Base-by-base conservation (phyloP, 2,113 vertebrate genomes). In the Nicator chloris region DNA sequence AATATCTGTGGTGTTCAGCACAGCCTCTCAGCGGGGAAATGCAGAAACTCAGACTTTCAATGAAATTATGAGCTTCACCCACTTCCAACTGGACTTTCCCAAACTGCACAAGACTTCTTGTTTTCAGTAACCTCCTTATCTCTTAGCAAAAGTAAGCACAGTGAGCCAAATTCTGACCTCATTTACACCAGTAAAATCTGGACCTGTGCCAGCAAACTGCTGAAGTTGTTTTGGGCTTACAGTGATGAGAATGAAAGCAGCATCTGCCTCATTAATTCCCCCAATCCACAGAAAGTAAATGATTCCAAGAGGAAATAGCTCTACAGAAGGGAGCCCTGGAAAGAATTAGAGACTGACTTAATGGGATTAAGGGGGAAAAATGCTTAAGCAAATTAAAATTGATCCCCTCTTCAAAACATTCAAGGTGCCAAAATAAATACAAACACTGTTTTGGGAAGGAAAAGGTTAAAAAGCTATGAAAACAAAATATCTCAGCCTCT, bases 391-490 rank as follows among this genome's bases (percentile, higher is more conserved):
- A 92, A 83, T 96, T 87, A 73, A 94, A 88, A 94, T 96, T 94
- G 94, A 95, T 86, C 72, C 86, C 72, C 21, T 96, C 83, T 92
- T 96, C 87, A 28, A 71, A 92, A 56, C 49, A 45, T 13, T 44
- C 28, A 86, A 92, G 65, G 69, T 90, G 95, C 96, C 96, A 97
- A 97, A 91, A 94, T 92, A 98, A 98, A 97, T 85, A 94, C 4
- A 35, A 95, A 89, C 92, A 90, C 73, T 96, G 76, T 90, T 97
- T 95, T 93, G 95, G 97, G 75, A 97, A 97, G 89, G 95, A 98
- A 97, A 95, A 97, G 88, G 98, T 98, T 98, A 98, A 98, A 94
- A 96, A 96, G 94, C 93, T 95, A 96, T 42, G 84, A 94, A 98
- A 97, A 95, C 90, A 97, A 87, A 95, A 26, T 51, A 69, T 90